Evolutionary conservation across 2,113 vertebrate genomes (phyloP).

Genomic region (Alouatta palliata): DNA sequence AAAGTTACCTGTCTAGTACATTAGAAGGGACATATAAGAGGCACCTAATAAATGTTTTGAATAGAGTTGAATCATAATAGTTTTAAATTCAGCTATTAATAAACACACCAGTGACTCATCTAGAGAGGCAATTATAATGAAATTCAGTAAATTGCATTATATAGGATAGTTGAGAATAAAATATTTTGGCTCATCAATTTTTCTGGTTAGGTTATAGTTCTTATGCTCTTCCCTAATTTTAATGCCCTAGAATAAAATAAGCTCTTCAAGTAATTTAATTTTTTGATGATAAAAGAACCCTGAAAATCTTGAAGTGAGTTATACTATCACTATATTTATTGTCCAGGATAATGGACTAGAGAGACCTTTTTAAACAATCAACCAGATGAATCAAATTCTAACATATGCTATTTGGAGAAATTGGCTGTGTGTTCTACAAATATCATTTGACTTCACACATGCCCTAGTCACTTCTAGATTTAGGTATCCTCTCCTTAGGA

Average conservation of each 20-base stretch:
- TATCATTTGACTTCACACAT: not conserved
- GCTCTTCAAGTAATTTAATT: not conserved
- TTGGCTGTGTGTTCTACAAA: not conserved
- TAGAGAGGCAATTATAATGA: not conserved
- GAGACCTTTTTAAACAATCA: not conserved
- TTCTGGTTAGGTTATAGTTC: not conserved
- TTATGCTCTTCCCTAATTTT: not conserved
- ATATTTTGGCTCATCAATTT: not conserved
- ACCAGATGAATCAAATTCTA: not conserved
- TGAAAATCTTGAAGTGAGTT: slow-evolving; percentile 19
- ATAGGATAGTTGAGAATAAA: slow-evolving; percentile 12
- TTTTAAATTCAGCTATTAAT: slow-evolving; percentile 33
- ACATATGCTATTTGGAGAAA: not conserved
- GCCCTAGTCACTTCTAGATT: not conserved
- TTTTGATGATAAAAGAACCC: not conserved
- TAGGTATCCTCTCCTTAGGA: not conserved
- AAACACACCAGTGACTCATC: not conserved
- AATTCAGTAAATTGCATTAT: slow-evolving; percentile 33
- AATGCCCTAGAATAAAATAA: not conserved
- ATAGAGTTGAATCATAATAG: not conserved
- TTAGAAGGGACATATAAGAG: not conserved
- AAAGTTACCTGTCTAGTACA: not conserved
- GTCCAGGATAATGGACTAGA: not conserved
- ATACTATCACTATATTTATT: not conserved
- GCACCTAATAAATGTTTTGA: not conserved